Percentiles rank a stretch among this genome's conserved stretches.
Conservation (phyloP, 2,888 invertebrate species). For the Altica lythri region DNA sequence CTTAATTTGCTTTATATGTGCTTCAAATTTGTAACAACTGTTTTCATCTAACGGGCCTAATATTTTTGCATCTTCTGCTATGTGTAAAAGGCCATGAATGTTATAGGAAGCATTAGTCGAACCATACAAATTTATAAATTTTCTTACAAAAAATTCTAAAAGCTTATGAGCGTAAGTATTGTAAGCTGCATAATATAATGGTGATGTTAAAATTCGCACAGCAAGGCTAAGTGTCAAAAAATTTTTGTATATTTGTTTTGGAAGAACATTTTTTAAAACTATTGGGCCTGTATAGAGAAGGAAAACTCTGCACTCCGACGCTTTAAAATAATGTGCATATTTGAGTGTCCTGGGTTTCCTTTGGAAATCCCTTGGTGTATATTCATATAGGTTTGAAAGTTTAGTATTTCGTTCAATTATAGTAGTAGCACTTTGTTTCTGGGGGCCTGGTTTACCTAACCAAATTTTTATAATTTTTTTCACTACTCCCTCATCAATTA, state of each 20-base stretch:
- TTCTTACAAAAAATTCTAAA: neutral
- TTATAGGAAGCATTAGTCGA: neutral
- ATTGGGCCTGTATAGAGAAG: neutral
- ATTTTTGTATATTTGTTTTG: neutral
- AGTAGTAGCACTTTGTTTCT: neutral
- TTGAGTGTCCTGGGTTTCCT: neutral
- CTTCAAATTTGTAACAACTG: neutral
- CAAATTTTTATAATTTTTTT: conserved; percentile 17
- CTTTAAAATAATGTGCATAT: neutral
- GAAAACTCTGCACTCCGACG: neutral
- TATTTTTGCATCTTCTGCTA: neutral
- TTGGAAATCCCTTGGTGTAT: neutral
- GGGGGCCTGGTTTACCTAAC: conserved; percentile 11
- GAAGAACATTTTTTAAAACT: neutral
- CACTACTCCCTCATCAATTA: conserved; percentile 14
- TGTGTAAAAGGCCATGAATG: neutral
- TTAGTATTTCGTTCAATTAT: neutral
- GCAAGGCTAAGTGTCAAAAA: neutral
- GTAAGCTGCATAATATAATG: neutral
- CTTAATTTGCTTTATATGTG: neutral
- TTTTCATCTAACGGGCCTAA: neutral
- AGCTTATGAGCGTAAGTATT: neutral
- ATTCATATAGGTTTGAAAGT: neutral
- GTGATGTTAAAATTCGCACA: neutral
- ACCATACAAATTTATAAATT: neutral